Percentiles rank a stretch among this genome's conserved stretches.
Evolutionary conservation across 2,888 invertebrate genomes (phyloP).

Genomic region (Cephonodes hylas): DNA sequence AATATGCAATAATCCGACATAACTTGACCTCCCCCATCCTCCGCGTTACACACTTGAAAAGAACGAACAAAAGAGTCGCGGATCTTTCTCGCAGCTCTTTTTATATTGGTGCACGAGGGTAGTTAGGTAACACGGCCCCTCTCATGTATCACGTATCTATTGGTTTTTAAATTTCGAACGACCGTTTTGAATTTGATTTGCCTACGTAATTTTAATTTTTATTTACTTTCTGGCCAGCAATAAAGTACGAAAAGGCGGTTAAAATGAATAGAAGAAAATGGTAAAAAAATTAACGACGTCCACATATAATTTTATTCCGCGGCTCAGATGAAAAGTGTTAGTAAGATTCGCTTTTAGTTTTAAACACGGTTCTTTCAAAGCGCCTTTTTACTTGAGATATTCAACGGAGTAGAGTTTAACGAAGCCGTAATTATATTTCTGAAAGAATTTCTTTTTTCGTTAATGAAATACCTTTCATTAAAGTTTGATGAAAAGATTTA

Average conservation of each 20-base stretch:
- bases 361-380: constrained; percentile 55
- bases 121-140: constrained; percentile 61
- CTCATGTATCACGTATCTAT: constrained; percentile 61
- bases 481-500: constrained; percentile 51
- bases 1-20: constrained; percentile 69
- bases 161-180: constrained; percentile 14
- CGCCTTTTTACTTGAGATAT: constrained; percentile 56
- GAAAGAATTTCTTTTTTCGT: constrained; percentile 59
- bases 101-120: constrained; percentile 57
- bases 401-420: constrained; percentile 66
- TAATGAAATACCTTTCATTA: constrained; percentile 63
- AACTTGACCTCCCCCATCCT: constrained; percentile 56
- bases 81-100: constrained; percentile 54
- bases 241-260: not conserved
- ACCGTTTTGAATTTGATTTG: constrained; percentile 32
- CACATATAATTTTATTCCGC: constrained; percentile 16
- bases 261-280: constrained; percentile 20
- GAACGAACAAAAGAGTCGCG: constrained; percentile 43
- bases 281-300: constrained; percentile 22
- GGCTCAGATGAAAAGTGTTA: constrained; percentile 43
- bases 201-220: not conserved
- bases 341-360: constrained; percentile 53
- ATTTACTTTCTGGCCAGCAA: not conserved
- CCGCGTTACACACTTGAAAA: constrained; percentile 41
- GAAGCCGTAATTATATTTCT: constrained; percentile 70